Percentiles rank a stretch among this genome's conserved stretches.
Conservation (phyloP, 2,888 invertebrate species). For the Phyto melanocephala region DNA sequence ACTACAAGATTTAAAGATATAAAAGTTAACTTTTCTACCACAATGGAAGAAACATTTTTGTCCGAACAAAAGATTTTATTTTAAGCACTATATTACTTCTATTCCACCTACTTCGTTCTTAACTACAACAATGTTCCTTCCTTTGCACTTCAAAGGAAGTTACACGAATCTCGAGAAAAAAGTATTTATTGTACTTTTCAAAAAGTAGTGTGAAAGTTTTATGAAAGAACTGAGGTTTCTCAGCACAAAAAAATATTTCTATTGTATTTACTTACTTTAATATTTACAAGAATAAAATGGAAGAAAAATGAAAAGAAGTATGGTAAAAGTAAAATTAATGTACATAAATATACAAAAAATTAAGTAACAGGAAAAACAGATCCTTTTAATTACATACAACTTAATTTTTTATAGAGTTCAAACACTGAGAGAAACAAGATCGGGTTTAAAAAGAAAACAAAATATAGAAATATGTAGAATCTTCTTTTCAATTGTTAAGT, state of each 20-base stretch:
- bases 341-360: background rate
- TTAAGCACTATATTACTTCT: no score
- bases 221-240: background rate
- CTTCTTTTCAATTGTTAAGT: no score
- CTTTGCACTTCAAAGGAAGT: constrained; percentile 17
- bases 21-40: background rate
- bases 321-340: background rate
- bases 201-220: constrained; percentile 34
- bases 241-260: constrained; percentile 13
- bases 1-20: background rate
- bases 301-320: background rate
- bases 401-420: background rate
- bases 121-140: constrained; percentile 14
- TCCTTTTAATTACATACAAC: background rate
- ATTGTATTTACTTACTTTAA: constrained; percentile 20
- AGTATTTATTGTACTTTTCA: background rate
- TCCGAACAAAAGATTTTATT: constrained; percentile 6
- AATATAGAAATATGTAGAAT: no score
- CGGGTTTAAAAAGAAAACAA: background rate
- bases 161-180: background rate
- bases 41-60: background rate
- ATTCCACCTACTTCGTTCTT: background rate
- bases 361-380: constrained; percentile 6
- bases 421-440: background rate
- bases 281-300: background rate